Base-by-base conservation (phyloP, 2,888 invertebrate genomes). In the Andrena haemorrhoa region DNA sequence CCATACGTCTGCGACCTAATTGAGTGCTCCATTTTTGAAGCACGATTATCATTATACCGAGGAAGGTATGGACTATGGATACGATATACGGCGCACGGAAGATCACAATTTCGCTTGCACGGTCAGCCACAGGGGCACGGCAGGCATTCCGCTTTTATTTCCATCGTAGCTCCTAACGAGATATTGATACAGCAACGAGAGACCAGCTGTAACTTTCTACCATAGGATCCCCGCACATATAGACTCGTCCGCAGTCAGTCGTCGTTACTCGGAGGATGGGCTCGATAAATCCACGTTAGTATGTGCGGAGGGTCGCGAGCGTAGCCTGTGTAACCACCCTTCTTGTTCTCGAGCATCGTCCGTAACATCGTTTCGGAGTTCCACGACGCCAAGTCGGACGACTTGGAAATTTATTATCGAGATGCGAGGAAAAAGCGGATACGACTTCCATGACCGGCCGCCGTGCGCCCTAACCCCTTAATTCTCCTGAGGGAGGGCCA, bases 201-300 rank as follows among this genome's bases (percentile, higher is more conserved):
- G 79, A 53, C 70, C 69, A 81, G 73, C 82, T 82, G 82, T 85
- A 87, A 87, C 87, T 85, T 87, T 77, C 80, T 56, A 70, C 74
- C 82, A 41, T 31, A 31, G 12, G 20, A 49, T 66, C 60, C 60
- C 33, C 66, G 61, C 79, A 71, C 81, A 74, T 78, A 87, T 87
- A 84, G 83, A 82, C 80, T 82, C 85, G 77, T 88, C 84, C 78
- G 86, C 84, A 86, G 84, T 84, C 84, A 84, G 73, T 85, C 84
- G 88, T 89, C 89, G 89, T 89, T 89, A 84, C 81, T 70, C 65
- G 76, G 69, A 78, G 85, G 84, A 89, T 86, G 85, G 84, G 77
- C 85, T 83, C 85, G 84, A 86, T 90, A 89, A 90, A 86, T 88
- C 84, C 84, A 86, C 87, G 87, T 89, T 89, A 87, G 89, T 89